These are phyloP conservation scores for Hymenochirus boettgeri DNA, from an alignment of 2,113 vertebrate genomes.

Conservation along the genomic window DNA sequence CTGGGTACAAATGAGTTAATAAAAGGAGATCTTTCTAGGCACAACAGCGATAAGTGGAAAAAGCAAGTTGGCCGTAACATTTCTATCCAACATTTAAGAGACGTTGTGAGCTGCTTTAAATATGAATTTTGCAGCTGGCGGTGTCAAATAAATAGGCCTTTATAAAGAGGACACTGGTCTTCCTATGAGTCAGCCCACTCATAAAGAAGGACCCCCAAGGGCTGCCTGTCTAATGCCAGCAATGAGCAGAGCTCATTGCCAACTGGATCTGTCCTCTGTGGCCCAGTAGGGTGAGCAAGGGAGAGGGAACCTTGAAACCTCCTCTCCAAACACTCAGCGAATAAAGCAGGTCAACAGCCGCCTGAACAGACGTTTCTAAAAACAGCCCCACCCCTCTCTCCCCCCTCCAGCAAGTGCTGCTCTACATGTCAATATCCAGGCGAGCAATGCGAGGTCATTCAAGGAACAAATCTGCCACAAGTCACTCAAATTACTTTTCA, in stretches of 20 bases:
- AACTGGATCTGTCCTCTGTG: slow-evolving; percentile 19
- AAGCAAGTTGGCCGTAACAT: neutral
- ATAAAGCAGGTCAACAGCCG: slow-evolving; percentile 41
- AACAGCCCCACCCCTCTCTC: slow-evolving; percentile 32
- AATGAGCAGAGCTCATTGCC: neutral
- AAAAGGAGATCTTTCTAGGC: neutral
- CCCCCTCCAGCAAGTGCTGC: slow-evolving; percentile 32
- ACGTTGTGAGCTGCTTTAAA: neutral
- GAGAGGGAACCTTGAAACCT: slow-evolving; percentile 28
- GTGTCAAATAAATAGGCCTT: neutral
- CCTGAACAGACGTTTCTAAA: slow-evolving; percentile 39
- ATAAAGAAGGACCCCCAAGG: neutral
- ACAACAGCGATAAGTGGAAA: neutral
- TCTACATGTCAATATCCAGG: slow-evolving; percentile 41
- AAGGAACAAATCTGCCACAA: slow-evolving; percentile 37
- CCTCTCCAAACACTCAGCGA: slow-evolving; percentile 20
- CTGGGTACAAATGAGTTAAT: neutral
- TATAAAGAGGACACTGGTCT: neutral
- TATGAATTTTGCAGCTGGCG: neutral
- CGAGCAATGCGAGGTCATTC: slow-evolving; percentile 40
- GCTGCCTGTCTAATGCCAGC: neutral
- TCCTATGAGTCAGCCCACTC: neutral
- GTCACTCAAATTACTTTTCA: slow-evolving; percentile 28
- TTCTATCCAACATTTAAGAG: neutral
- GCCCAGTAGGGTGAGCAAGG: neutral